A percentile compares a stretch with the other conserved stretches of the same genome.
Evolutionary conservation across 2,888 invertebrate species (phyloP).

Genomic region (Hydroisotoma schaefferi): DNA sequence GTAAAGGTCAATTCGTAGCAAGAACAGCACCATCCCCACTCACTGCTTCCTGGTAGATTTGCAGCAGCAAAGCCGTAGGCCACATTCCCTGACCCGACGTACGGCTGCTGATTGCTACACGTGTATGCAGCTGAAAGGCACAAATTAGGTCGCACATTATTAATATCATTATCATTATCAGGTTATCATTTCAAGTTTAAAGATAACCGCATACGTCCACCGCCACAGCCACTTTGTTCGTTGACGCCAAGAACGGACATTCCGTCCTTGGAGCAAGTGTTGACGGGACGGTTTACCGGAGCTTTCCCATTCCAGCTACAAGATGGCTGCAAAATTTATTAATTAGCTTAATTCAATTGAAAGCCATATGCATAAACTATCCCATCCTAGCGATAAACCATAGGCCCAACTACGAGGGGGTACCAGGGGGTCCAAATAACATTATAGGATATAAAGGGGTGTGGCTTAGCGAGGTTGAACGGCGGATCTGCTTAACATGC

Average conservation of each 20-base stretch:
- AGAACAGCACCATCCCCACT: slow-evolving; percentile 27
- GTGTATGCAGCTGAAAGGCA: slow-evolving; percentile 23
- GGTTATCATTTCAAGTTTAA: too few species aligned
- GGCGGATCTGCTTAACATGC: too few species aligned
- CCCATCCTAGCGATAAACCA: too few species aligned
- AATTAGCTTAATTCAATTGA: too few species aligned
- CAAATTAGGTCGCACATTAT: too few species aligned
- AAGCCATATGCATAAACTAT: too few species aligned
- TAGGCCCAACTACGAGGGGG: too few species aligned
- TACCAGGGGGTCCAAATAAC: too few species aligned
- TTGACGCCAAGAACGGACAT: slow-evolving; percentile 13
- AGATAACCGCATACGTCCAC: slow-evolving; percentile 25
- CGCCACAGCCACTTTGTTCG: slow-evolving; percentile 29
- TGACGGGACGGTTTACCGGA: slow-evolving; percentile 21
- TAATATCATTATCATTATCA: too few species aligned
- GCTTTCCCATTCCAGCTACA: slow-evolving; percentile 26
- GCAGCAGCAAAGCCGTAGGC: slow-evolving; percentile 26
- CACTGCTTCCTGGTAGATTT: slow-evolving; percentile 17
- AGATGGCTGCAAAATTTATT: too few species aligned
- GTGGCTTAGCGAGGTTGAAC: too few species aligned
- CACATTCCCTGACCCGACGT: slow-evolving; percentile 20
- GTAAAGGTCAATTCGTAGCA: slow-evolving; percentile 34
- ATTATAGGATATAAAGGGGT: too few species aligned
- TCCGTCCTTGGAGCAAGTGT: slow-evolving; percentile 23
- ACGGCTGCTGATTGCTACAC: slow-evolving; percentile 23